Evolutionary conservation across 2,888 invertebrate species (phyloP).

Genomic region (Xylophagus ater): DNA sequence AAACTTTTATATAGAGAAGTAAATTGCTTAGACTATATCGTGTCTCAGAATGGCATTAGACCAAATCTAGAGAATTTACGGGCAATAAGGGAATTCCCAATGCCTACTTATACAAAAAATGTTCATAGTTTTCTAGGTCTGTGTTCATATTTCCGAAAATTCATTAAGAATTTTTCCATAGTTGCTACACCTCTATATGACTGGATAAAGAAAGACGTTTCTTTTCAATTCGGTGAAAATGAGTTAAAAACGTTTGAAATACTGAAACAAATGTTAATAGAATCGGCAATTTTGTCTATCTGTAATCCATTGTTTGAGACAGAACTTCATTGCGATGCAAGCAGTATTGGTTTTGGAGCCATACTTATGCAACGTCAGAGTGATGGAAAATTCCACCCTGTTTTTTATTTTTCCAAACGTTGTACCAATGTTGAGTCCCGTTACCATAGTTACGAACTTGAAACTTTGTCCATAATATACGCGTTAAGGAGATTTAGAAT

Average conservation of each 20-base stretch:
- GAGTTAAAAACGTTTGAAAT: conserved; percentile 13
- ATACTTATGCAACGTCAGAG: conserved; percentile 21
- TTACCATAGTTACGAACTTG: conserved; percentile 25
- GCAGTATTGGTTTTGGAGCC: conserved; percentile 21
- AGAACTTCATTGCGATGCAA: conserved; percentile 26
- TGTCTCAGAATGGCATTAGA: conserved; percentile 9
- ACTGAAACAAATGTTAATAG: conserved; percentile 14
- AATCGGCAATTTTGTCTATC: conserved; percentile 23
- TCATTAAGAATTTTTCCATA: conserved; percentile 21
- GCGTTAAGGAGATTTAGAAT: conserved; percentile 21
- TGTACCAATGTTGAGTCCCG: conserved; percentile 21
- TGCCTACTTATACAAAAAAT: conserved; percentile 18
- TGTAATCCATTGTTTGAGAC: conserved; percentile 23
- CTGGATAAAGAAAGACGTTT: conserved; percentile 15
- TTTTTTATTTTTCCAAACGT: conserved; percentile 24
- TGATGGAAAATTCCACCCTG: conserved; percentile 22
- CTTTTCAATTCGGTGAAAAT: conserved; percentile 9
- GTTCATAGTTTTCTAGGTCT: conserved; percentile 18
- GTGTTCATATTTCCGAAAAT: conserved; percentile 20
- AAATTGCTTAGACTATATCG: conserved; percentile 5
- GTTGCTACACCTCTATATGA: conserved; percentile 26
- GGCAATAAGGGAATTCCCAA: conserved; percentile 11
- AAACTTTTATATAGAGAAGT: too few relatives aligned
- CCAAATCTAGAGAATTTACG: conserved; percentile 12
- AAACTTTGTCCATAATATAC: conserved; percentile 23